Evolutionary conservation across 2,797 vertebrate genomes (phyloP).

Genomic region (Myotis vivesi): DNA sequence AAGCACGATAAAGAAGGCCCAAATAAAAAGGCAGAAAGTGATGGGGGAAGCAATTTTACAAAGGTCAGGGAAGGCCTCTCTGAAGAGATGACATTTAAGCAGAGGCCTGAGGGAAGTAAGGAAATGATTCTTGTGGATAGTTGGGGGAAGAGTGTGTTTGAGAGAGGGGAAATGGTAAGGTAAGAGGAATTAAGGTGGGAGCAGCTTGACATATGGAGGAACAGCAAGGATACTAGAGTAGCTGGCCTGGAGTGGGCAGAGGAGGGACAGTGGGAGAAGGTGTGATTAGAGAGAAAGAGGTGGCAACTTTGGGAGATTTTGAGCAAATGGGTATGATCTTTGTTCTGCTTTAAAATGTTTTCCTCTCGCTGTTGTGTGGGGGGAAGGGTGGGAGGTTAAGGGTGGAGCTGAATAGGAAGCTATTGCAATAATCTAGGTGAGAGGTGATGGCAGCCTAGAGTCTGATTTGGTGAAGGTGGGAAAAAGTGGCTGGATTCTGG

Average conservation of each 20-base stretch:
- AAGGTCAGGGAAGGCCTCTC: background rate
- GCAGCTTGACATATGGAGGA: background rate
- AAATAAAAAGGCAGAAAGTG: background rate
- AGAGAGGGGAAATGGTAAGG: background rate
- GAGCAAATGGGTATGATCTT: background rate
- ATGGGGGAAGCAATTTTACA: background rate
- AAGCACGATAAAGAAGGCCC: background rate
- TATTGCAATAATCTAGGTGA: background rate
- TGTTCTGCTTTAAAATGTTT: conserved; percentile 4
- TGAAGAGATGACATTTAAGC: background rate
- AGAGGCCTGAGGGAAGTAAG: background rate
- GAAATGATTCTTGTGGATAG: background rate
- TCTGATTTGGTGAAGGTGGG: background rate
- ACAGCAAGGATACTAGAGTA: background rate
- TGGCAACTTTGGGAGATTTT: background rate
- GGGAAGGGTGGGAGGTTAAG: background rate
- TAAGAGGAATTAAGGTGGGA: background rate
- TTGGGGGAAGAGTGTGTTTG: background rate
- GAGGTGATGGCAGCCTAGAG: background rate
- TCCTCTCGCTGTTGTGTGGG: background rate
- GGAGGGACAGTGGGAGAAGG: background rate
- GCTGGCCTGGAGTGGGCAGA: background rate
- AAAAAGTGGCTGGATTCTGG: background rate
- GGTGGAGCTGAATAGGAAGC: background rate
- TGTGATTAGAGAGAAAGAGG: background rate